Evolutionary conservation across 2,113 vertebrate species (phyloP).

Genomic region (Scopus umbretta): DNA sequence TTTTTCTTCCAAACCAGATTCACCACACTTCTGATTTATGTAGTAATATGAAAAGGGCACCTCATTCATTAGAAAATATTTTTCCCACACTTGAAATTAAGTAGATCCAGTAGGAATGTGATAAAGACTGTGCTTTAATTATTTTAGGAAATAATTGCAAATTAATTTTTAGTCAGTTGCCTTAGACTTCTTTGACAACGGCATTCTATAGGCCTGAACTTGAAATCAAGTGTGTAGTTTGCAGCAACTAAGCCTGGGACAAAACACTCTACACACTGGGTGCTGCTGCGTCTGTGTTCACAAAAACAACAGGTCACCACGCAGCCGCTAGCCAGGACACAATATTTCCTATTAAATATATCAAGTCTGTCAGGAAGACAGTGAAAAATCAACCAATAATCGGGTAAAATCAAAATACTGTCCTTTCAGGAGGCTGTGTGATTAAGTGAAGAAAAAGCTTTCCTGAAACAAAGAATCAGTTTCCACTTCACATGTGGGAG

Average conservation of each 20-base stretch:
- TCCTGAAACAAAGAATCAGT: background rate
- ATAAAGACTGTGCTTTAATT: background rate
- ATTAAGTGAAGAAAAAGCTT: background rate
- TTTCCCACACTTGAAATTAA: background rate
- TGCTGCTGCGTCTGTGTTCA: background rate
- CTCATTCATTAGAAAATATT: background rate
- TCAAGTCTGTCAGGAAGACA: background rate
- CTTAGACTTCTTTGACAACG: background rate
- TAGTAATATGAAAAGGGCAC: background rate
- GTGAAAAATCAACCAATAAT: background rate
- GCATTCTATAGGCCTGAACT: background rate
- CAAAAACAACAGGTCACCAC: background rate
- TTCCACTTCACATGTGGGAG: background rate
- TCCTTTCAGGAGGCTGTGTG: background rate
- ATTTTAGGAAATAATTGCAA: background rate
- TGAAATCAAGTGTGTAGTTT: background rate
- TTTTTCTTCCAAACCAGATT: constrained; percentile 40
- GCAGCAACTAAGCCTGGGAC: background rate
- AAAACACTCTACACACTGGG: background rate
- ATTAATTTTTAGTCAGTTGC: background rate
- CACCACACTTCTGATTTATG: constrained; percentile 32
- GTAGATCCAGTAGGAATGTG: background rate
- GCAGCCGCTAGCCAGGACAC: background rate
- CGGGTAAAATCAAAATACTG: background rate
- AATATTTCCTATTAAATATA: background rate